Conservation (phyloP, 2,888 invertebrate species). For the Agriopis marginaria region DNA sequence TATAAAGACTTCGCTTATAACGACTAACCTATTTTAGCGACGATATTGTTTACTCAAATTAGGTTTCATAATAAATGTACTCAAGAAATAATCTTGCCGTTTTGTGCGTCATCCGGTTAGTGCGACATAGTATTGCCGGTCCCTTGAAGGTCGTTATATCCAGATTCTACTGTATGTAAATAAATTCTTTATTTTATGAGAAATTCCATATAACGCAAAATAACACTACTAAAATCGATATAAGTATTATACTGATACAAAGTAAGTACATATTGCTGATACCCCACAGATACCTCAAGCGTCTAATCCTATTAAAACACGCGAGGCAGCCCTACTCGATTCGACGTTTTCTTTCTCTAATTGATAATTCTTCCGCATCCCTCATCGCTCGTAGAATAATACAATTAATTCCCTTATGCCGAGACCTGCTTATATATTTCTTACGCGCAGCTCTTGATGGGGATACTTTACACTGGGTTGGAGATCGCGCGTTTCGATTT, state of each 20-base stretch:
- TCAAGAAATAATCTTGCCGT: no score
- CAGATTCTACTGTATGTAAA: no score
- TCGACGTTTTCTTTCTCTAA: constrained; percentile 75
- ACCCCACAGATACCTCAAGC: constrained; percentile 7
- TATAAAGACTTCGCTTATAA: no score
- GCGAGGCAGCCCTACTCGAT: constrained; percentile 41
- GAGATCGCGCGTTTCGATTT: constrained; percentile 24
- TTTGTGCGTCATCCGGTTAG: no score
- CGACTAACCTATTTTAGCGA: no score
- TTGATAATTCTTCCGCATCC: constrained; percentile 85
- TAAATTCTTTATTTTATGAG: no score
- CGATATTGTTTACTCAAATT: no score
- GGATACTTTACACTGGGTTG: constrained; percentile 53
- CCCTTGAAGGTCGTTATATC: no score
- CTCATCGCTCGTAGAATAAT: constrained; percentile 81
- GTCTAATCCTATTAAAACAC: constrained; percentile 24
- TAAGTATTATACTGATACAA: not conserved
- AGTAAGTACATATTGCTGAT: not conserved
- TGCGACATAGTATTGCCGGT: no score
- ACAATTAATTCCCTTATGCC: constrained; percentile 85
- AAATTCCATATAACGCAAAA: no score
- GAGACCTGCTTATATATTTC: constrained; percentile 77
- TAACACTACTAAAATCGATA: no score
- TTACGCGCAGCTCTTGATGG: constrained; percentile 66
- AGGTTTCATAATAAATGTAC: no score